These are phyloP conservation scores for Glaucidium brasilianum DNA, from an alignment of 2,113 vertebrate genomes.

Conservation along the genomic window DNA sequence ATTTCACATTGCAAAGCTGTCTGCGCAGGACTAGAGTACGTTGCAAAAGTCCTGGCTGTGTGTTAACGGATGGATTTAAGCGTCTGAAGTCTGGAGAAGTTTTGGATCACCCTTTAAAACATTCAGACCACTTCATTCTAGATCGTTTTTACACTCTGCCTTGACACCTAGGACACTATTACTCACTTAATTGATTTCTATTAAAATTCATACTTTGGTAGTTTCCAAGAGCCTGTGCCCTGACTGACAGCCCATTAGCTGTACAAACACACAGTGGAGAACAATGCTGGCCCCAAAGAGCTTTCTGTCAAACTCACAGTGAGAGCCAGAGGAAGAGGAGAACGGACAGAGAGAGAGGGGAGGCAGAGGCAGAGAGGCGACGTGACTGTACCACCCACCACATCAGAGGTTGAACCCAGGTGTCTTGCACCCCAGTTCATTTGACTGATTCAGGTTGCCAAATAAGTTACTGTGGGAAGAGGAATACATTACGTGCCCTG, in stretches of 20 bases:
- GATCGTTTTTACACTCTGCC: not conserved
- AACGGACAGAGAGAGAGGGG: not conserved
- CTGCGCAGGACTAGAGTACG: not conserved
- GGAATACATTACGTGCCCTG: not conserved
- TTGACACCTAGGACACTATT: not conserved
- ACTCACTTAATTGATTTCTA: conserved; percentile 1
- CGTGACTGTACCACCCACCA: not conserved
- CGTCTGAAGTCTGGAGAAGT: not conserved
- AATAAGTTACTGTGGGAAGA: not conserved
- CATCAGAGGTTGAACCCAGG: not conserved
- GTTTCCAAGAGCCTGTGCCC: not conserved
- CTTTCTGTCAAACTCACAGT: not conserved
- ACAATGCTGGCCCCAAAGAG: not conserved
- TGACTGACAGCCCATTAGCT: not conserved
- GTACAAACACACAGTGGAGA: not conserved
- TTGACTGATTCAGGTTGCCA: not conserved
- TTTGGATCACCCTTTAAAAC: not conserved
- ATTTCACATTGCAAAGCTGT: not conserved
- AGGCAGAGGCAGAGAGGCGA: not conserved
- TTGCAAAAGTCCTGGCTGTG: not conserved
- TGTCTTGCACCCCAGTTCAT: not conserved
- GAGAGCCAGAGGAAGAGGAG: not conserved
- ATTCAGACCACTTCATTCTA: not conserved
- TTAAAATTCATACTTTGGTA: not conserved
- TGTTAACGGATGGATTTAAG: not conserved